Evolutionary conservation across 2,113 vertebrate species (phyloP), one percentile per base, ranked within the genome.

Genomic region (Malaclemys terrapin): DNA sequence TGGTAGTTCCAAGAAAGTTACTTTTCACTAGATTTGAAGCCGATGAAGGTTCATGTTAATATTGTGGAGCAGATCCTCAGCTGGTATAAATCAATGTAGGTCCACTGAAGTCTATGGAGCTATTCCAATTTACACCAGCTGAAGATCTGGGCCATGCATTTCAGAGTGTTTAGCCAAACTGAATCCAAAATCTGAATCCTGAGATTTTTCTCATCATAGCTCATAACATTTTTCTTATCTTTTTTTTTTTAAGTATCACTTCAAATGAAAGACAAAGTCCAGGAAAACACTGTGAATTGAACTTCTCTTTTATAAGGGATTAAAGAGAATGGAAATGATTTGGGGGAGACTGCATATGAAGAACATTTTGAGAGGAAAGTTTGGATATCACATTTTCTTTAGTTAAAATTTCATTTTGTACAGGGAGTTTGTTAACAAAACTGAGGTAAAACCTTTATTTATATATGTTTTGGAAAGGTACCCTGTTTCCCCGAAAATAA

Each of bases 141-240:
- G 13, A 69, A n/a, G 62, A 19, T 31, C 93, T 97, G 91, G 93
- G 75, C 16, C 47, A 42, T 87, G 3, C 9, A 57, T 57, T 57
- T 57, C 35, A n/a, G 35, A 19, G 16, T 0, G 88, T 91, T 94
- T 95, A 59, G 62, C 31, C 35, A 69, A n/a, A 69, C 35, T n/a
- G 54, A 96, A 91, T 12, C 76, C 13, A 57, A 27, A 6, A 91
- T 90, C 85, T 92, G 84, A 92, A 57, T 88, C 89, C 94, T 85
- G 94, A 93, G 88, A 94, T 96, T 95, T 82, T 95, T 93, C 90
- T 97, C 93, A 84, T 97, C 88, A 78, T 72, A 62, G 56, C 53
- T 96, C 95, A 95, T 79, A 78, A 25, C 10, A 84, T 96, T 96
- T 97, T 97, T 95, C 90, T 93, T 56, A 27, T 88, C 85, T 52